Percentiles rank a stretch among this genome's conserved stretches.
These are phyloP conservation scores for Hemithea aestivaria DNA, from an alignment of 2,888 invertebrate genomes.

Conservation along the genomic window DNA sequence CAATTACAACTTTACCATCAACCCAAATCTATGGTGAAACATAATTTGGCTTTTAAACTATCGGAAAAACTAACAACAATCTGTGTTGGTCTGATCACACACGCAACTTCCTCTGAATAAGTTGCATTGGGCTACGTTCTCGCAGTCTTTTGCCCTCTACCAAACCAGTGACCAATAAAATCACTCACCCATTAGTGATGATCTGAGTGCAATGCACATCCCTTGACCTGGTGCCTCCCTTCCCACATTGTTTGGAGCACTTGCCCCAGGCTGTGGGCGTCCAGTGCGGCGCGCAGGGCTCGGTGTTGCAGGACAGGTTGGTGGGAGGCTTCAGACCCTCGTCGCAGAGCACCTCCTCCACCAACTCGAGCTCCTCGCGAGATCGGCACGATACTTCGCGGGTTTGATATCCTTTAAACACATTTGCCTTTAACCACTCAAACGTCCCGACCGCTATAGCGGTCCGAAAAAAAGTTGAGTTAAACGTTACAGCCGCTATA, in stretches of 20 bases:
- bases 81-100: too few relatives aligned
- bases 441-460: too few relatives aligned
- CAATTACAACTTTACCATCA: too few relatives aligned
- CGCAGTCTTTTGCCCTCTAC: too few relatives aligned
- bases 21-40: too few relatives aligned
- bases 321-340: constrained; percentile 84
- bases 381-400: constrained; percentile 90
- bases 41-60: too few relatives aligned
- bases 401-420: constrained; percentile 82
- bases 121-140: too few relatives aligned
- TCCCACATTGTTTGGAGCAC: constrained; percentile 91
- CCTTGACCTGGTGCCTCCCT: constrained; percentile 84
- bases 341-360: constrained; percentile 89
- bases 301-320: constrained; percentile 85
- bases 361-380: constrained; percentile 83
- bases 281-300: constrained; percentile 91
- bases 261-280: constrained; percentile 86
- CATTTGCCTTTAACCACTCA: not conserved
- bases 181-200: constrained; percentile 82
- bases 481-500: too few relatives aligned
- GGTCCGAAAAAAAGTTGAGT: too few relatives aligned
- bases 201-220: constrained; percentile 90
- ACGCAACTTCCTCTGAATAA: too few relatives aligned
- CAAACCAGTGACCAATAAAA: too few relatives aligned
- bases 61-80: too few relatives aligned